These are phyloP conservation scores for Apostichopus californicus DNA, from an alignment of 35 echinoderm and acorn worm genomes.

Conservation along the genomic window DNA sequence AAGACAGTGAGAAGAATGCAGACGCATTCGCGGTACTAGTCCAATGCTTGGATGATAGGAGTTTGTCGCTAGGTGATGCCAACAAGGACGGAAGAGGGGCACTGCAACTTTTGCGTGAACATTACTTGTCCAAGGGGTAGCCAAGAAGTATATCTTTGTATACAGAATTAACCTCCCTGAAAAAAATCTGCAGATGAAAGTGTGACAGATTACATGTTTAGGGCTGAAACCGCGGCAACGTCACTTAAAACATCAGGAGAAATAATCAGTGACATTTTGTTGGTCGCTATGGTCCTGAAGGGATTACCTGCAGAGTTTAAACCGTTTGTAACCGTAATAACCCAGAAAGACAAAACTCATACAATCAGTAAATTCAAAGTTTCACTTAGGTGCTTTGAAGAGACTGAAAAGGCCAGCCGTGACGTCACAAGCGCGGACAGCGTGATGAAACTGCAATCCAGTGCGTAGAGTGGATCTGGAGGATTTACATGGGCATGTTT, in stretches of 20 bases:
- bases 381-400: constrained; percentile 20
- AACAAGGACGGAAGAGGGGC: constrained; percentile 29
- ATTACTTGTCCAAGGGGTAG: constrained; percentile 3
- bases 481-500: constrained; percentile 20
- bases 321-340: constrained; percentile 29
- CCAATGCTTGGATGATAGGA: constrained; percentile 35
- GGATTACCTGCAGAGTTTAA: constrained; percentile 21
- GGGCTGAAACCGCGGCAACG: constrained; percentile 47
- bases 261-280: constrained; percentile 15
- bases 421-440: not conserved
- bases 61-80: constrained; percentile 14
- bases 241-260: constrained; percentile 15
- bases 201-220: constrained; percentile 45
- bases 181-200: constrained; percentile 5
- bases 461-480: not conserved
- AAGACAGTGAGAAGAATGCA: constrained; percentile 1
- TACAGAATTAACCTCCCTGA: constrained; percentile 56
- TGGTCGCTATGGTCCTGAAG: constrained; percentile 52
- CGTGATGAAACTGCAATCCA: constrained; percentile 1
- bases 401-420: constrained; percentile 20
- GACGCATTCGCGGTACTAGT: constrained; percentile 28
- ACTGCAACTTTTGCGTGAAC: constrained; percentile 19
- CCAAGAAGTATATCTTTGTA: constrained; percentile 41
- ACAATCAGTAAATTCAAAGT: constrained; percentile 46
- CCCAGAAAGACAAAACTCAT: constrained; percentile 3